Conservation (phyloP, 2,797 vertebrate genomes). For the Calcarius lapponicus region DNA sequence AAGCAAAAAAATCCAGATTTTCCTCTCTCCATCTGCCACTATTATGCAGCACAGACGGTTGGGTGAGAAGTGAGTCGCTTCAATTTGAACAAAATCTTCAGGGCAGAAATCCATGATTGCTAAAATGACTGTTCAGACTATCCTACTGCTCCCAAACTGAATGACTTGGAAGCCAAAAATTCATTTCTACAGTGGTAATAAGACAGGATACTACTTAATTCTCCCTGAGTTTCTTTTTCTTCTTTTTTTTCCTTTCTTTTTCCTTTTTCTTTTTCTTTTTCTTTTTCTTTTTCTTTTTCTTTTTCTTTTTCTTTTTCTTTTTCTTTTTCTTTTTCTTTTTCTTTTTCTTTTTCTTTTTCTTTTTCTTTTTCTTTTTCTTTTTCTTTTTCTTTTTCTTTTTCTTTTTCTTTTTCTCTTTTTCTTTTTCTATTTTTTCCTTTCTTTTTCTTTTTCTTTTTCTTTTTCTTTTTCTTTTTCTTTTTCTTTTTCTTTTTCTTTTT, state of each 20-base stretch:
- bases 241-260: too few species aligned
- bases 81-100: conserved; percentile 44
- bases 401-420: not conserved
- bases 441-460: fast-evolving
- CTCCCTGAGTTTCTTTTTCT: fast-evolving
- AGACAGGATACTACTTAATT: not conserved
- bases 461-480: fast-evolving
- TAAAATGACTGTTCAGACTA: not conserved
- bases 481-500: too few species aligned
- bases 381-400: not conserved
- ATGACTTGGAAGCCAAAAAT: not conserved
- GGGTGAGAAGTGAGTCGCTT: not conserved
- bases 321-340: fast-evolving
- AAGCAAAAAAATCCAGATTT: conserved; percentile 47
- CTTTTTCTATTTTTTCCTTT: fast-evolving
- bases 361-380: too few species aligned
- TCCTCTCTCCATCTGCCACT: conserved; percentile 42
- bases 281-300: fast-evolving
- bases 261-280: too few species aligned
- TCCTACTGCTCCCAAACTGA: not conserved
- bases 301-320: too few species aligned
- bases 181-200: not conserved
- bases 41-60: conserved; percentile 19
- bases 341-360: too few species aligned
- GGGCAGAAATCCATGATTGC: not conserved